phyloP scores from a whole-genome alignment of 1,140 invertebrate species.

The Wasmannia auropunctata region DNA sequence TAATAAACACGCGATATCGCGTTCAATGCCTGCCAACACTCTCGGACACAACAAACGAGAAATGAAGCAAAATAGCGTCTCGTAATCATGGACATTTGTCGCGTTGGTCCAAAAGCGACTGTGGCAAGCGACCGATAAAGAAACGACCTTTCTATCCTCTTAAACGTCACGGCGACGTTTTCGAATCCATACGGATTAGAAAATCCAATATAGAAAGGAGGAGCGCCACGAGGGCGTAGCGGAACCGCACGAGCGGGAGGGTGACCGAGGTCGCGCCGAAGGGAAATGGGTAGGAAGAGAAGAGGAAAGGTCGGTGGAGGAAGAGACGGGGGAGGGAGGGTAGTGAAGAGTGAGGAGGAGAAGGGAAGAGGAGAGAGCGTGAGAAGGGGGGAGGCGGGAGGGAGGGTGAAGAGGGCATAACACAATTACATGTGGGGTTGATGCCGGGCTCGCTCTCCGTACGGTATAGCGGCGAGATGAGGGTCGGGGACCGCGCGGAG shows the following conservation, averaged over 20 bases:
- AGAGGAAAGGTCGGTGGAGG: slow-evolving; percentile 41
- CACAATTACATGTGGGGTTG: slow-evolving; percentile 81
- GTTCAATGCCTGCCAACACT: background rate
- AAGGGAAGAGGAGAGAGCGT: background rate
- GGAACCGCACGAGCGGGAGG: slow-evolving; percentile 43
- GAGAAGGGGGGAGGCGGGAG: background rate
- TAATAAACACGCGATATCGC: background rate
- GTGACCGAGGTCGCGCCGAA: slow-evolving; percentile 30
- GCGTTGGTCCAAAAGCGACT: background rate
- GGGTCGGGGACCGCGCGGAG: slow-evolving; percentile 30
- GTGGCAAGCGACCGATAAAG: slow-evolving; percentile 12
- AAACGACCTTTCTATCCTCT: slow-evolving; percentile 24
- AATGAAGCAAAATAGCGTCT: background rate
- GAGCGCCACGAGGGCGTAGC: slow-evolving; percentile 51
- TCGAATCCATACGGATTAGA: slow-evolving; percentile 75
- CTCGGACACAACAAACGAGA: background rate
- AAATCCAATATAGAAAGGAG: slow-evolving; percentile 74
- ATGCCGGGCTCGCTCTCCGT: slow-evolving; percentile 73
- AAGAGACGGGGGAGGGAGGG: slow-evolving; percentile 15
- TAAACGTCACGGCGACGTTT: slow-evolving; percentile 62
- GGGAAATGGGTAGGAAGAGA: slow-evolving; percentile 42
- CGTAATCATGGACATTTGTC: slow-evolving; percentile 60
- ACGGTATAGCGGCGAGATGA: slow-evolving; percentile 24
- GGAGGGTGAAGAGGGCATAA: slow-evolving; percentile 75
- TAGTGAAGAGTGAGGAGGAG: slow-evolving; percentile 24